Evolutionary conservation across 1,140 invertebrate genomes (phyloP), one percentile per base, ranked within the genome.

Genomic region (Calycopis cecrops): DNA sequence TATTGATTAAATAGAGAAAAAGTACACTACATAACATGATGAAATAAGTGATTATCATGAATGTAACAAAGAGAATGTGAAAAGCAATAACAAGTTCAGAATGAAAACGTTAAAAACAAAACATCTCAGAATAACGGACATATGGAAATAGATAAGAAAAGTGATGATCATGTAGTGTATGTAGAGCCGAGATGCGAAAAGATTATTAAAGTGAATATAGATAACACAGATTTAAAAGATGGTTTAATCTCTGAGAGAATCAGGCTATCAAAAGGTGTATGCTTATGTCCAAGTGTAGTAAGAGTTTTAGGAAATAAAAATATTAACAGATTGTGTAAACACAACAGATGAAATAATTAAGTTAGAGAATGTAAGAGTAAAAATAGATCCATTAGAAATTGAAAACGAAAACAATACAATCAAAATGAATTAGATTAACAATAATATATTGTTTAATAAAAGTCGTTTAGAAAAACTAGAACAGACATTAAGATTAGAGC

Each of bases 221-320:
- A 56, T 18, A 56, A 56, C 17, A 6, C 21, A 37, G 34, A 56
- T 56, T 56, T 56, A 35, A 56, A 47, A 18, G 54, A 56, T 49
- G 47, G 54, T 28, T 37, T 56, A 21, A 56, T 56, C 28, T 49
- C 54, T 10, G 54, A 56, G 38, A 44, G 44, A 49, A 49, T 56
- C 4, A 49, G 38, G 54, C 49, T 56, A 56, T 56, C 47, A 21
- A 47, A 56, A 18, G 54, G 54, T 49, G 47, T 56, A 48, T 56
- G 49, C 49, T 49, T 56, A 56, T 56, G 54, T 56, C 54, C 54
- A n/a, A 56, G 54, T 56, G 38, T 56, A 38, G 54, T 56, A 49
- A 49, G 28, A 49, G 54, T 56, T 9, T 4, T 49, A 2, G 33
- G 18, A 38, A 35, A 49, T 14, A 56, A 56, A n/a, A 35, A 33